These are phyloP conservation scores for Antigone vipio DNA, from an alignment of 2,113 vertebrate species.

Conservation along the genomic window DNA sequence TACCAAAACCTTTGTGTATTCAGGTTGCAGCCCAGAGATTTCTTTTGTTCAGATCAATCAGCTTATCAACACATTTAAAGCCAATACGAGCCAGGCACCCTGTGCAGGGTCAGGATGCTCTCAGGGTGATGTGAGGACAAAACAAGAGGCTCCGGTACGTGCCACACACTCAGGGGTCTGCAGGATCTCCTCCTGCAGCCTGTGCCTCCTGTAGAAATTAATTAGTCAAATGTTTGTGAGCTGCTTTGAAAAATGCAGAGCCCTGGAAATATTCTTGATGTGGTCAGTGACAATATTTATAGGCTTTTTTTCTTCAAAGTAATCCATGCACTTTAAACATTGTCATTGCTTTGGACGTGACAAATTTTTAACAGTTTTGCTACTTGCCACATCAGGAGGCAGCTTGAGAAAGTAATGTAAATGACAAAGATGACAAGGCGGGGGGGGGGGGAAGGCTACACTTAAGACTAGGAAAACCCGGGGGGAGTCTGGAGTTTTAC, in stretches of 20 bases:
- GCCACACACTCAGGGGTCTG: background rate
- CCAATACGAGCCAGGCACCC: background rate
- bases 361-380: background rate
- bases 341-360: background rate
- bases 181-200: background rate
- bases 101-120: background rate
- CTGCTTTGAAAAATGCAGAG: background rate
- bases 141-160: background rate
- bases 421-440: background rate
- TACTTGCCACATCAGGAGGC: background rate
- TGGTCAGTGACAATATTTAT: background rate
- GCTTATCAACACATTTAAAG: background rate
- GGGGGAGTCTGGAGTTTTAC: background rate
- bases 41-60: background rate
- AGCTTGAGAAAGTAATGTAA: background rate
- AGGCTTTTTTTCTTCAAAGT: background rate
- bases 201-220: fast-evolving
- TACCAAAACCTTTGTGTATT: background rate
- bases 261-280: background rate
- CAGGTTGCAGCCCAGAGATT: too few species aligned
- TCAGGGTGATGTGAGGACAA: background rate
- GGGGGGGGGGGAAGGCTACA: fast-evolving
- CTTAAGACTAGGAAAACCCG: background rate
- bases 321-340: background rate
- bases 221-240: background rate